Evolutionary conservation across 2,888 invertebrate genomes (phyloP).

Genomic region (Caenorhabditis sp.): DNA sequence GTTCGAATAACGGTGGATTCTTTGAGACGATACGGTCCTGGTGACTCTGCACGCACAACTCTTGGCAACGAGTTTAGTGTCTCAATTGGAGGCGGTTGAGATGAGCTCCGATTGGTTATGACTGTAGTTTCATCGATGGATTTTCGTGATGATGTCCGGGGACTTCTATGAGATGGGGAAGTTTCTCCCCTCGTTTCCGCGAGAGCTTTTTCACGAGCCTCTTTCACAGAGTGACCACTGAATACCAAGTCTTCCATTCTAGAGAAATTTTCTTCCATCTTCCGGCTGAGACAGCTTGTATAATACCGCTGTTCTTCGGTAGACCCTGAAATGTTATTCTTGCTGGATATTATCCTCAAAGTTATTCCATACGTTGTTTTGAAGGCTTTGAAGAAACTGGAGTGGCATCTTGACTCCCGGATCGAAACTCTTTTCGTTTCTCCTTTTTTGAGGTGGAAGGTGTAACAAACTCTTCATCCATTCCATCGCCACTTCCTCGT

Average conservation of each 20-base stretch:
- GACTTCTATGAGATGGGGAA: neutral
- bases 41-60: neutral
- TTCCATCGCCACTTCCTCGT: neutral
- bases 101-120: slow-evolving; percentile 28
- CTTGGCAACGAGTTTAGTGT: neutral
- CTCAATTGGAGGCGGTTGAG: slow-evolving; percentile 32
- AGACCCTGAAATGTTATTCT: neutral
- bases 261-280: slow-evolving; percentile 33
- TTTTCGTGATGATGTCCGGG: slow-evolving; percentile 4
- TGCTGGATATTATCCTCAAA: neutral
- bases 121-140: neutral
- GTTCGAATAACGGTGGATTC: slow-evolving; percentile 5
- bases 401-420: neutral
- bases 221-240: slow-evolving; percentile 9
- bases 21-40: neutral
- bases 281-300: slow-evolving; percentile 20
- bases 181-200: neutral
- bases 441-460: slow-evolving; percentile 37
- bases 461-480: slow-evolving; percentile 33
- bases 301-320: slow-evolving; percentile 8
- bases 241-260: slow-evolving; percentile 26
- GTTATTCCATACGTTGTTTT: neutral
- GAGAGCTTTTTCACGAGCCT: slow-evolving; percentile 15
- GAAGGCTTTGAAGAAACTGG: slow-evolving; percentile 24
- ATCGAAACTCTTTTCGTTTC: neutral